These are phyloP conservation scores for Tragelaphus scriptus DNA, from an alignment of 2,113 vertebrate species.

Conservation along the genomic window DNA sequence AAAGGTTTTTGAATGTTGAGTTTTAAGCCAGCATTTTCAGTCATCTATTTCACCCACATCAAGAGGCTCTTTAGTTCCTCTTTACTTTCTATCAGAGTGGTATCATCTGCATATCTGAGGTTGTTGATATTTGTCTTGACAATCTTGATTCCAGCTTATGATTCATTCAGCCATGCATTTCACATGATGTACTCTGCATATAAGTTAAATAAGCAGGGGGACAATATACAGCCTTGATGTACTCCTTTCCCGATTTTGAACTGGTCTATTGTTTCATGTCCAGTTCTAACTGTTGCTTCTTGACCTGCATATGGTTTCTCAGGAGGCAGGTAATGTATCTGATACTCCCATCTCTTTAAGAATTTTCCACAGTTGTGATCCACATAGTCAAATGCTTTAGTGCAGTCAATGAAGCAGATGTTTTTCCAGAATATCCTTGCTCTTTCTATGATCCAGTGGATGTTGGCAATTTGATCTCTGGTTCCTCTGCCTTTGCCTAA, in stretches of 20 bases:
- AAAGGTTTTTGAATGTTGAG: background rate
- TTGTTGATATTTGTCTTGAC: background rate
- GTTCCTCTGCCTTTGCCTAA: background rate
- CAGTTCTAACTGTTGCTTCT: background rate
- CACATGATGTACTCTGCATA: background rate
- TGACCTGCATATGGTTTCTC: background rate
- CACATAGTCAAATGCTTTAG: background rate
- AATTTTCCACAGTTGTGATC: background rate
- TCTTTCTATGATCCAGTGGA: background rate
- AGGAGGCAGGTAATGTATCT: background rate
- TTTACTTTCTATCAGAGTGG: background rate
- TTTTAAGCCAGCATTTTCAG: background rate
- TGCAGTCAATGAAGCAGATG: background rate
- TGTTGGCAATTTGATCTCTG: background rate
- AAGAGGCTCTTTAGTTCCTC: background rate
- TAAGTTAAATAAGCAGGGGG: background rate
- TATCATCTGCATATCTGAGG: background rate
- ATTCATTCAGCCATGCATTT: background rate
- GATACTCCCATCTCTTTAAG: background rate
- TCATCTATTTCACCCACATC: background rate
- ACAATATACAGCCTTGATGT: background rate
- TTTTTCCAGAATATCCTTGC: background rate
- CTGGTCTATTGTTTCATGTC: background rate
- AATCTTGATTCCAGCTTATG: background rate
- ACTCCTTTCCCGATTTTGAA: background rate